Percentiles rank a stretch among this genome's conserved stretches.
Evolutionary conservation across 2,888 invertebrate species (phyloP).

Genomic region (Scelioninae gen. 2): DNA sequence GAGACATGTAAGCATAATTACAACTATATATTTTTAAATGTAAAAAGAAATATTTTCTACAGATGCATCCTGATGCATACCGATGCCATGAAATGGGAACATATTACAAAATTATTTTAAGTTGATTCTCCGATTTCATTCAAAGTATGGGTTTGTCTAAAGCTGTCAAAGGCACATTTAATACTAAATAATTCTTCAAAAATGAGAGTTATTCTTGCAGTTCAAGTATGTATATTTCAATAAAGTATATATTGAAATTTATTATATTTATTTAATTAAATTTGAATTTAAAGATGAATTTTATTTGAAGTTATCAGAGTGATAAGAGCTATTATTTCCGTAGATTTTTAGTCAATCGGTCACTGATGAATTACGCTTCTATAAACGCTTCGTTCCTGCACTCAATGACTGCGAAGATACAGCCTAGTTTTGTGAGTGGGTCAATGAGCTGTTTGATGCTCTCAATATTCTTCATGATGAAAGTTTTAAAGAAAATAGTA

Average conservation of each 20-base stretch:
- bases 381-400: not conserved
- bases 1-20: too few relatives aligned
- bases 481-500: too few relatives aligned
- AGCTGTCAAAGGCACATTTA: not conserved
- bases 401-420: not conserved
- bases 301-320: not conserved
- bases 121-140: not conserved
- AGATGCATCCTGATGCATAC: too few relatives aligned
- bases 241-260: not conserved
- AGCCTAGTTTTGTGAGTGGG: too few relatives aligned
- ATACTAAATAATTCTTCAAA: slow-evolving; percentile 7
- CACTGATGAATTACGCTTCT: slow-evolving; percentile 2
- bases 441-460: not conserved
- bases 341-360: slow-evolving; percentile 17
- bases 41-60: too few relatives aligned
- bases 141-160: not conserved
- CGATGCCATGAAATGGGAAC: too few relatives aligned
- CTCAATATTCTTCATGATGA: too few relatives aligned
- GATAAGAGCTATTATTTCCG: too few relatives aligned
- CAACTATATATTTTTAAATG: too few relatives aligned
- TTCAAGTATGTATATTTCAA: not conserved
- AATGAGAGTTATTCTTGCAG: slow-evolving; percentile 12
- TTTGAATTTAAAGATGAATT: too few relatives aligned
- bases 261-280: too few relatives aligned
- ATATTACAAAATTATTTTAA: not conserved